Conservation (phyloP, 2,888 invertebrate species). For the Drosophila setosimentum region DNA sequence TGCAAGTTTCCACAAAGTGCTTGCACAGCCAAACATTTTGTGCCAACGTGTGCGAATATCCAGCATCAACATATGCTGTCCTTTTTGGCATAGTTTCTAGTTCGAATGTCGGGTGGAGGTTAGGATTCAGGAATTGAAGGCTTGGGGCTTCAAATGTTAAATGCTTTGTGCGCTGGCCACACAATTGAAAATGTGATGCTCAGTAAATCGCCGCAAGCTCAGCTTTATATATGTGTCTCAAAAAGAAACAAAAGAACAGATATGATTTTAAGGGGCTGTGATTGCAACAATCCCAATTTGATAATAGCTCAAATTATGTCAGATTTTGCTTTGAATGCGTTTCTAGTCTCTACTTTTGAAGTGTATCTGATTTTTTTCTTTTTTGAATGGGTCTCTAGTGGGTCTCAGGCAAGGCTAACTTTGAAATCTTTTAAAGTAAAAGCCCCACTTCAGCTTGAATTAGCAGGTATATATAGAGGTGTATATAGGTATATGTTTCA, state of each 20-base stretch:
- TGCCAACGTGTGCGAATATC: constrained; percentile 69
- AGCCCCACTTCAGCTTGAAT: neutral
- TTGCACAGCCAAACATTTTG: constrained; percentile 51
- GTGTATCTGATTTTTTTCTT: neutral
- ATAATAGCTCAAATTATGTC: neutral
- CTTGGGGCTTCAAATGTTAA: constrained; percentile 3
- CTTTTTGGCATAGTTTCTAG: constrained; percentile 36
- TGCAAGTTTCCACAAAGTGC: constrained; percentile 77
- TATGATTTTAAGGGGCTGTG: constrained; percentile 31
- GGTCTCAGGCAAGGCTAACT: neutral
- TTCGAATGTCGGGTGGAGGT: neutral
- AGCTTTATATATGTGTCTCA: constrained; percentile 31
- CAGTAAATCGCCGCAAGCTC: constrained; percentile 13
- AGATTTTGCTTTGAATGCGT: neutral
- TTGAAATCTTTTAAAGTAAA: neutral
- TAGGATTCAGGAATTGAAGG: neutral
- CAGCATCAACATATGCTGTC: constrained; percentile 19
- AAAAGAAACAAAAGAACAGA: constrained; percentile 16
- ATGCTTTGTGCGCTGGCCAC: neutral
- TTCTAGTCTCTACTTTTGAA: neutral
- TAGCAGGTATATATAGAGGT: neutral
- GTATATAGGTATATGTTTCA: neutral
- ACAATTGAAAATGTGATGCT: neutral
- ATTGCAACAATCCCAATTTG: constrained; percentile 10
- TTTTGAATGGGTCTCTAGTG: neutral